phyloP scores from a whole-genome alignment of 2,888 invertebrate species.

The Bugula neritina region DNA sequence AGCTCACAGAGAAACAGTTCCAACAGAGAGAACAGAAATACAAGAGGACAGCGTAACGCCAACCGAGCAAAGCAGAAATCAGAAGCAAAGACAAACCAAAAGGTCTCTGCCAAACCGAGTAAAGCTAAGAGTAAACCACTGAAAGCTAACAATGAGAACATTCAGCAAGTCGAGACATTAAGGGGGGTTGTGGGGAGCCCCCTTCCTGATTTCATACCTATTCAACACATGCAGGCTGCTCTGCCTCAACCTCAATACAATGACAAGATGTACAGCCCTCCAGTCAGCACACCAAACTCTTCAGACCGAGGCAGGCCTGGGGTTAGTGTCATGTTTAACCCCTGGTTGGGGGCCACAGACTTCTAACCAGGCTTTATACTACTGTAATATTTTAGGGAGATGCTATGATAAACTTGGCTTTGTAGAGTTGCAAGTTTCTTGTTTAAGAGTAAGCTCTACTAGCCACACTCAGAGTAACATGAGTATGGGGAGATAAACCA shows the following conservation, averaged over 20 bases:
- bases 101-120: background rate
- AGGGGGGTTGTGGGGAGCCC: background rate
- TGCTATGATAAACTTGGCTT: too few relatives aligned
- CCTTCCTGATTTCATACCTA: slow-evolving; percentile 19
- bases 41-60: background rate
- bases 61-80: background rate
- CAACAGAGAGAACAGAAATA: background rate
- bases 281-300: background rate
- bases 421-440: too few relatives aligned
- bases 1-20: background rate
- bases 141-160: background rate
- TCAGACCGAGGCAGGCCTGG: background rate
- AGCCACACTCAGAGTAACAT: too few relatives aligned
- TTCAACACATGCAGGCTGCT: background rate
- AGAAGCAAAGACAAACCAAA: background rate
- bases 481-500: too few relatives aligned
- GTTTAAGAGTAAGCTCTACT: too few relatives aligned
- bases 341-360: background rate
- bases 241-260: background rate
- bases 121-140: background rate
- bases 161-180: too few relatives aligned
- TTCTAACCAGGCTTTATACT: too few relatives aligned
- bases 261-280: slow-evolving; percentile 5
- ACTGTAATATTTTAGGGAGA: too few relatives aligned
- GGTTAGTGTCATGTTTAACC: slow-evolving; percentile 16